These are phyloP conservation scores for Mnemiopsis leidyi DNA, from an alignment of 37 sponge, comb jelly and placozoan genomes.

Conservation along the genomic window DNA sequence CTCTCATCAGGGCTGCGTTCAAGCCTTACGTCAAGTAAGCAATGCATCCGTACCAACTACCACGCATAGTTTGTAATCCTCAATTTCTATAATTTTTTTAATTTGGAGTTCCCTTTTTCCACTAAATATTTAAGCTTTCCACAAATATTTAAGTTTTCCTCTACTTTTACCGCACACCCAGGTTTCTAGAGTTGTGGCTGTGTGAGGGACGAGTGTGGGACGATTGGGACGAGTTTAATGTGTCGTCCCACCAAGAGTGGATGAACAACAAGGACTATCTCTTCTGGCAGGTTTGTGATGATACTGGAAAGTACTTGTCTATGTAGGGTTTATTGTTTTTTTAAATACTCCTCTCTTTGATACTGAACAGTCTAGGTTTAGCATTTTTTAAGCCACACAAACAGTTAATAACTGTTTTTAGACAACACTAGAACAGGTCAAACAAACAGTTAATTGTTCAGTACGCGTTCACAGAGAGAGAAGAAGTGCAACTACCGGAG, in stretches of 20 bases:
- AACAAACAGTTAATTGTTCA: background rate
- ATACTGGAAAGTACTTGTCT: too few species aligned
- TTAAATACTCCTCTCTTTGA: too few species aligned
- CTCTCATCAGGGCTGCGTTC: background rate
- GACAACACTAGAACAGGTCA: background rate
- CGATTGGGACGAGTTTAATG: conserved; percentile 32
- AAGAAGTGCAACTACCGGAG: background rate
- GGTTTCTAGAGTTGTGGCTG: conserved; percentile 56
- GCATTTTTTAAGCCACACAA: too few species aligned
- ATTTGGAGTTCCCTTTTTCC: too few species aligned
- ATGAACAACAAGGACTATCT: conserved; percentile 42
- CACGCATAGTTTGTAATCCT: too few species aligned
- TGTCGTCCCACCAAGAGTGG: conserved; percentile 41
- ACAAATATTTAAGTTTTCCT: background rate
- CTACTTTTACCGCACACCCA: background rate
- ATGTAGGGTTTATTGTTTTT: too few species aligned
- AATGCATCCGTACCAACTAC: background rate
- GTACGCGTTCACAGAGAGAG: conserved; percentile 55
- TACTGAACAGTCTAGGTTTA: too few species aligned
- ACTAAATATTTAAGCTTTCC: too few species aligned
- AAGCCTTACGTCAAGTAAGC: conserved; percentile 12
- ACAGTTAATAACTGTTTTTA: too few species aligned
- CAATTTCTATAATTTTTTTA: too few species aligned
- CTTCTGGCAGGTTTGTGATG: conserved; percentile 49
- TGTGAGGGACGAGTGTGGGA: conserved; percentile 58